Conservation (phyloP, 1,140 invertebrate genomes). For the Antheraea mylitta region DNA sequence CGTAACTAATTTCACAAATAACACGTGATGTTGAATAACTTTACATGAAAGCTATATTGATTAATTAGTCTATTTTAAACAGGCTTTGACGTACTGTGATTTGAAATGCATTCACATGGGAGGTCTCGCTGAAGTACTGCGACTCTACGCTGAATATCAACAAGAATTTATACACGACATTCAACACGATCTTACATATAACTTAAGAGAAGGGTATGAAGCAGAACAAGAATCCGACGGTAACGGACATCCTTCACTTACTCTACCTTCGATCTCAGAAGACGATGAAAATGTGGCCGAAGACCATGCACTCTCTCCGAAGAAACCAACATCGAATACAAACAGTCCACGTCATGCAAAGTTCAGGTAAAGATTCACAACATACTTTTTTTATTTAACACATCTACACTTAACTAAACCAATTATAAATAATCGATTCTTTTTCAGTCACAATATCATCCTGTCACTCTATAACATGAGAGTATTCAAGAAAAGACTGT, state of each 20-base stretch:
- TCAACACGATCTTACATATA: conserved; percentile 97
- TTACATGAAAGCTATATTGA: too few relatives aligned
- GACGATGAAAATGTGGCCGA: conserved; percentile 94
- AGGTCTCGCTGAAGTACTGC: conserved; percentile 93
- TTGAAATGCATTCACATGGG: conserved; percentile 96
- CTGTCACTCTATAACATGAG: too few relatives aligned
- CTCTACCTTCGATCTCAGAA: conserved; percentile 93
- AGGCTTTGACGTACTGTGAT: conserved; percentile 96
- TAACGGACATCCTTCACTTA: conserved; percentile 89
- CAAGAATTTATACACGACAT: conserved; percentile 96
- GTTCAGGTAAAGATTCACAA: conserved; percentile 70
- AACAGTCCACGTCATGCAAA: conserved; percentile 84
- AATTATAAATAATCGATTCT: too few relatives aligned
- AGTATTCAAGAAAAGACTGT: too few relatives aligned
- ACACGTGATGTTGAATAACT: too few relatives aligned
- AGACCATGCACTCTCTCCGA: conserved; percentile 83
- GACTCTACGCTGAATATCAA: conserved; percentile 96
- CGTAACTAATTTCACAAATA: too few relatives aligned
- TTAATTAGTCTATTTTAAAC: conserved; percentile 26
- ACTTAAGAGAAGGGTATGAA: conserved; percentile 95
- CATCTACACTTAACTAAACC: too few relatives aligned
- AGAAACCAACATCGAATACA: conserved; percentile 80
- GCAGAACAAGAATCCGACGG: conserved; percentile 90
- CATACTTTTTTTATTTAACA: too few relatives aligned
- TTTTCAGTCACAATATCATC: too few relatives aligned